Base-by-base conservation (phyloP, 1,140 invertebrate species). In the Panonychus citri region DNA sequence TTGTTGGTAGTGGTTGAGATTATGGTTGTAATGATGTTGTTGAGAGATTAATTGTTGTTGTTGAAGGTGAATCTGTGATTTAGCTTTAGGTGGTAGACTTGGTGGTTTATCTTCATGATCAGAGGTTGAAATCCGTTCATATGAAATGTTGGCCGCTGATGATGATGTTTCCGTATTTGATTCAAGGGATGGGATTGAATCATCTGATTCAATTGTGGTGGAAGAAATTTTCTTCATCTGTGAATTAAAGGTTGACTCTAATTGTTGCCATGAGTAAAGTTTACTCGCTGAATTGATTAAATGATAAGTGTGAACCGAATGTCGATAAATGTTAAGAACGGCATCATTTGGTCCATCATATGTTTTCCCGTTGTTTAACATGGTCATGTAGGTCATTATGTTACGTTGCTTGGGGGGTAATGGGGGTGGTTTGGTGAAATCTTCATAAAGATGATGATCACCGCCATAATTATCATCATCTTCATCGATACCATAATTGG, bases 331-430 rank as follows among this genome's bases (percentile, higher is more conserved):
- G 62, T 85, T 37, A 5, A 53, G 21, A 30, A 26, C 81, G 59
- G 75, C 75, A 55, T 75, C 75, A 58, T 70, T 73, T 27, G 80
- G 79, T 62, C 84, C 82, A 56, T 81, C 82, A 70, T 84, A 88
- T 25, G 12, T 25, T 66, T 84, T 82, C 5, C 30, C 12, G 7
- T 24, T 46, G 1, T 84, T 83, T 67, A 89, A 84, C 77, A 89
- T 85, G 70, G 89, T 83, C 85, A 93, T 90, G 71, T 93, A 94
- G 48, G 84, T 85, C 79, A 88, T 85, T 62, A 94, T 88, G 73
- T 90, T 82, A 68, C 82, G 83, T 69, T 87, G 88, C 71, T 91
- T 91, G 1, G 82, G 77, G 25, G 87, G 87, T 57, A 91, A 71
- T 50, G 87, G 87, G 43, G 87, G 87, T 54, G 86, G 86, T 67